These are phyloP conservation scores for Belonocnema kinseyi DNA, from an alignment of 1,140 invertebrate genomes.

Conservation along the genomic window DNA sequence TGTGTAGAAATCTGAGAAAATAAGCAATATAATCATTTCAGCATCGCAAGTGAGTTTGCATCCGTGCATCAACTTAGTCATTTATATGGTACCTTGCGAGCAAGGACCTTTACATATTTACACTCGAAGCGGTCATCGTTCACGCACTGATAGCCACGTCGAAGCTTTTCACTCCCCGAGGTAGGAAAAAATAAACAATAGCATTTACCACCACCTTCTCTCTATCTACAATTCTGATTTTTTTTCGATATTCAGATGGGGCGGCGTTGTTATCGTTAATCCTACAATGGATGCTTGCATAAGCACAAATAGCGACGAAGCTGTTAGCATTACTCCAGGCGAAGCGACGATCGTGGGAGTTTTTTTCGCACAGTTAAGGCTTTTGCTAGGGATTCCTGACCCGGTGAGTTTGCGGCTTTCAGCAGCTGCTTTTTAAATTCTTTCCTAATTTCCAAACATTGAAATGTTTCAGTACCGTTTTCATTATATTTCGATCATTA, in stretches of 20 bases:
- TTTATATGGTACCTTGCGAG: slow-evolving; percentile 86
- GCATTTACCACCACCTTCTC: not conserved
- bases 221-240: not conserved
- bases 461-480: too few relatives aligned
- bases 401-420: slow-evolving; percentile 71
- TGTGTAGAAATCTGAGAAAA: too few relatives aligned
- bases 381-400: slow-evolving; percentile 85
- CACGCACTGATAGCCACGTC: slow-evolving; percentile 58
- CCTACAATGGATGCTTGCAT: slow-evolving; percentile 78
- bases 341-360: slow-evolving; percentile 82
- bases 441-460: too few relatives aligned
- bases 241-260: slow-evolving; percentile 81
- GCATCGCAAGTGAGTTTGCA: slow-evolving; percentile 87
- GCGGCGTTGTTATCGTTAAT: slow-evolving; percentile 87
- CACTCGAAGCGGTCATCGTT: slow-evolving; percentile 69
- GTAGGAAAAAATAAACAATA: slow-evolving; percentile 43
- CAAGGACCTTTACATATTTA: slow-evolving; percentile 86
- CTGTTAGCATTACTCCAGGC: slow-evolving; percentile 74
- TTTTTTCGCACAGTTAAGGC: slow-evolving; percentile 86
- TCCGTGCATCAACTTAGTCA: slow-evolving; percentile 89
- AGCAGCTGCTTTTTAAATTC: slow-evolving; percentile 49
- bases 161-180: slow-evolving; percentile 83
- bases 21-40: slow-evolving; percentile 44
- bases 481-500: too few relatives aligned
- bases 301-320: slow-evolving; percentile 56